Evolutionary conservation across 2,888 invertebrate genomes (phyloP).

Genomic region (Heliconius erato): DNA sequence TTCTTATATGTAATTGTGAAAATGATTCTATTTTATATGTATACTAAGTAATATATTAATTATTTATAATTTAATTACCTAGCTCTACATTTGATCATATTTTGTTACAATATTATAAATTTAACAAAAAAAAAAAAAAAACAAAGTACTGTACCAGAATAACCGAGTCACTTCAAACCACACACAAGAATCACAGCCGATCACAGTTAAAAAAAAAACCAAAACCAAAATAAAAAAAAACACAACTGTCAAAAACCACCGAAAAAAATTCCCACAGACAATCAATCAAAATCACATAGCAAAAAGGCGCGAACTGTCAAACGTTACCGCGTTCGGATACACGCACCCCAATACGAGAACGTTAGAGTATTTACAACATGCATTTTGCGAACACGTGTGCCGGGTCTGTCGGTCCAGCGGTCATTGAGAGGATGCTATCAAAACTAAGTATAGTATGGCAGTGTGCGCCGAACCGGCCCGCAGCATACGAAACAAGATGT

Average conservation of each 20-base stretch:
- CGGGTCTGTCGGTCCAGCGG: constrained; percentile 87
- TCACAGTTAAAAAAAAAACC: constrained; percentile 22
- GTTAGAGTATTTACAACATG: constrained; percentile 74
- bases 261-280: constrained; percentile 45
- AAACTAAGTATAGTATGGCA: constrained; percentile 72
- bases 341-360: constrained; percentile 49
- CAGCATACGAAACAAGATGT: constrained; percentile 81
- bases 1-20: no score
- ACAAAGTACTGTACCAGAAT: constrained; percentile 9
- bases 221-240: not conserved
- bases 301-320: constrained; percentile 66
- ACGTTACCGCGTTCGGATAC: constrained; percentile 70
- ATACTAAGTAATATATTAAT: not conserved
- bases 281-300: constrained; percentile 57
- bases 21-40: no score
- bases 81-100: not conserved
- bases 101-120: not conserved
- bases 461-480: constrained; percentile 79
- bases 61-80: not conserved
- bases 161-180: constrained; percentile 28
- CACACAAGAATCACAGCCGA: constrained; percentile 40
- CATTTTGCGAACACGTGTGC: constrained; percentile 85
- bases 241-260: constrained; percentile 31
- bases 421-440: constrained; percentile 87
- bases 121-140: not conserved